Conservation (phyloP, 2,888 invertebrate species). For the Volucella inflata region DNA sequence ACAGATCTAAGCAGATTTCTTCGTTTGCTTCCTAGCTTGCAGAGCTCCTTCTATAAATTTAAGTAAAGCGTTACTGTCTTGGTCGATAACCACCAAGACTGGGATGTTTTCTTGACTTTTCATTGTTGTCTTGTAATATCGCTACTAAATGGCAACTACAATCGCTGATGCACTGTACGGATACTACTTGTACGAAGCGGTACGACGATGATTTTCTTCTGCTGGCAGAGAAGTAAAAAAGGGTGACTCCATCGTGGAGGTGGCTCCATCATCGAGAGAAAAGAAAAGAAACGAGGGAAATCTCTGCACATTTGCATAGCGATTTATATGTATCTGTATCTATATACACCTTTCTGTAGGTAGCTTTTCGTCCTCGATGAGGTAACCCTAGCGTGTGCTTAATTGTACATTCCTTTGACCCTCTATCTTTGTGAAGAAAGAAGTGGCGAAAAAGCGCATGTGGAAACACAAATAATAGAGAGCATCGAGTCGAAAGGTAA, state of each 20-base stretch:
- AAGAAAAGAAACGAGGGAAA: slow-evolving; percentile 15
- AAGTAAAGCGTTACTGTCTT: slow-evolving; percentile 32
- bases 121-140: slow-evolving; percentile 6
- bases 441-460: slow-evolving; percentile 50
- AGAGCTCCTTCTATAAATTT: background rate
- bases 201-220: too few relatives aligned
- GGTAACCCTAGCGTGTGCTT: slow-evolving; percentile 26
- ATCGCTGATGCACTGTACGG: slow-evolving; percentile 43
- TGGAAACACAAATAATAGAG: slow-evolving; percentile 62
- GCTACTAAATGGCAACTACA: slow-evolving; percentile 22
- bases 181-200: background rate
- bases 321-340: background rate
- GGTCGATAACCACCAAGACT: slow-evolving; percentile 32
- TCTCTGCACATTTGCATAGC: slow-evolving; percentile 38
- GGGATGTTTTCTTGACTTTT: slow-evolving; percentile 17
- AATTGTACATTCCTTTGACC: slow-evolving; percentile 57
- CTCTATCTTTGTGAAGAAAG: slow-evolving; percentile 21
- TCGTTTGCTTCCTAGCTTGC: background rate
- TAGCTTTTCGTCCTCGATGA: slow-evolving; percentile 7
- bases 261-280: background rate
- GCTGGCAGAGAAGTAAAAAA: too few relatives aligned
- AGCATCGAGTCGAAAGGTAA: slow-evolving; percentile 65
- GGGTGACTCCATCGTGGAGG: too few relatives aligned
- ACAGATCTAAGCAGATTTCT: slow-evolving; percentile 52
- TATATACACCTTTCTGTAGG: background rate